These are phyloP conservation scores for Drosophila fungiperda DNA, from an alignment of 2,888 invertebrate genomes.

Conservation along the genomic window DNA sequence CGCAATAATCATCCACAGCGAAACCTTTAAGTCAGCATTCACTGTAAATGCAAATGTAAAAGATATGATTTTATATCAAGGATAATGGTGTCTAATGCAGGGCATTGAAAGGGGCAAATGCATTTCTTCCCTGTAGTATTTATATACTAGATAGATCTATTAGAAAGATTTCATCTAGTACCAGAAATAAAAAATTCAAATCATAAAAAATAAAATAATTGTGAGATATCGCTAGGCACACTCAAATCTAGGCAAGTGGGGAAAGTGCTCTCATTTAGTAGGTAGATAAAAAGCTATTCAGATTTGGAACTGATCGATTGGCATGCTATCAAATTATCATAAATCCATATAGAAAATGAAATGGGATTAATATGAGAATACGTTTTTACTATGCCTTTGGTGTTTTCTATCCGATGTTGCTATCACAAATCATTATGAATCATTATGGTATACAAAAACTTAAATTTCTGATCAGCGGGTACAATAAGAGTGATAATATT, in stretches of 20 bases:
- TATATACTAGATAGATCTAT: too few relatives aligned
- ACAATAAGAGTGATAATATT: background rate
- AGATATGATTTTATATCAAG: background rate
- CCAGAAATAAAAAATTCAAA: background rate
- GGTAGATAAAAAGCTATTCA: background rate
- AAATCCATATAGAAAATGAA: background rate
- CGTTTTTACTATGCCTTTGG: too few relatives aligned
- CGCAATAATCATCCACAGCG: conserved; percentile 84
- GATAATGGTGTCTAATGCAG: background rate
- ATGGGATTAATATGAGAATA: too few relatives aligned
- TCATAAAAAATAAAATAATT: background rate
- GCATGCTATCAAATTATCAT: background rate
- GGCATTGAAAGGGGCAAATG: too few relatives aligned
- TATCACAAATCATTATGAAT: background rate
- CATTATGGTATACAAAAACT: background rate
- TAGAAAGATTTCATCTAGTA: too few relatives aligned
- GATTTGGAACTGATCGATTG: background rate
- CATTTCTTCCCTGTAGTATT: too few relatives aligned
- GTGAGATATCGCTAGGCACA: background rate
- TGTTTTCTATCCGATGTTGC: background rate
- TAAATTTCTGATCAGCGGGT: background rate
- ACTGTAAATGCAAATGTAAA: conserved; percentile 57
- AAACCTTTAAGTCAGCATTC: conserved; percentile 79
- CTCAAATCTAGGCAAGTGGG: background rate
- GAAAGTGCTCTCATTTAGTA: background rate